Conservation (phyloP, 2,797 vertebrate genomes). For the Telmatherina bonti region DNA sequence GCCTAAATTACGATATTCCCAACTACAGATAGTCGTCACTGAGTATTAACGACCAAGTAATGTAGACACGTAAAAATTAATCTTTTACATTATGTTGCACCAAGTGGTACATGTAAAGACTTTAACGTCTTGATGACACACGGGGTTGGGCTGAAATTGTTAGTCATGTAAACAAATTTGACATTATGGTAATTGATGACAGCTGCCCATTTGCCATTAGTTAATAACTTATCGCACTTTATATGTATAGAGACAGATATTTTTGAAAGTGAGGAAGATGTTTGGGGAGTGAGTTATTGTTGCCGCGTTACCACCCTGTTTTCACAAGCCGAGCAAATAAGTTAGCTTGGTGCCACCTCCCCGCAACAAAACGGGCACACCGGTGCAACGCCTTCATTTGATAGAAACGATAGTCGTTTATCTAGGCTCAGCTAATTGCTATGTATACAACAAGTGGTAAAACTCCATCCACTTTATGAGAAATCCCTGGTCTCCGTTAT, state of each 20-base stretch:
- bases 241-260: neutral
- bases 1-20: conserved; percentile 50
- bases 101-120: conserved; percentile 26
- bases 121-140: conserved; percentile 62
- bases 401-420: conserved; percentile 13
- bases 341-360: conserved; percentile 52
- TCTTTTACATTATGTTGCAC: neutral
- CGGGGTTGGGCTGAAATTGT: conserved; percentile 68
- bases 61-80: rapidly evolving
- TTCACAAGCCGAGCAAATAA: conserved; percentile 48
- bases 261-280: neutral
- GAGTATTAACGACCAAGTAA: neutral
- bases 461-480: conserved; percentile 2
- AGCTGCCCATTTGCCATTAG: neutral
- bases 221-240: neutral
- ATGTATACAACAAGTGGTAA: neutral
- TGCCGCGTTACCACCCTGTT: conserved; percentile 62
- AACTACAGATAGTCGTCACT: neutral
- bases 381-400: conserved; percentile 44
- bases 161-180: conserved; percentile 65
- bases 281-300: conserved; percentile 4
- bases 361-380: conserved; percentile 40
- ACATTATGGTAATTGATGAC: conserved; percentile 20
- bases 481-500: conserved; percentile 16
- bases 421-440: neutral